Evolutionary conservation across 2,113 vertebrate genomes (phyloP).

Genomic region (Myiozetetes cayanensis): DNA sequence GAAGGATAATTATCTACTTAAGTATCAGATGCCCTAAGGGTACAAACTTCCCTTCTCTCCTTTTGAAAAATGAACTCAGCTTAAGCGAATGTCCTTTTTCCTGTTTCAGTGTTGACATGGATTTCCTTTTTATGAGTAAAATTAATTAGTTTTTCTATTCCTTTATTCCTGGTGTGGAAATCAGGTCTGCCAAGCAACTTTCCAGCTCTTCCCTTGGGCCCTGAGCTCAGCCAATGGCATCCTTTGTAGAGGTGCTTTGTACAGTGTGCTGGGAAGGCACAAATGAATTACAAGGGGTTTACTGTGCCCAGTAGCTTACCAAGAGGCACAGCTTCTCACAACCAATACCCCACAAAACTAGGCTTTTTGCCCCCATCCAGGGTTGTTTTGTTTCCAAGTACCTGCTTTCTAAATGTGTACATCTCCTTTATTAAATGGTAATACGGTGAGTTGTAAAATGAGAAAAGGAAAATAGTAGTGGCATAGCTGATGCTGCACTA

Average conservation of each 20-base stretch:
- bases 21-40: constrained; percentile 72
- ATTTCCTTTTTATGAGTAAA: constrained; percentile 68
- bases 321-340: constrained; percentile 11
- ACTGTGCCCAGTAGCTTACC: background rate
- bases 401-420: background rate
- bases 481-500: background rate
- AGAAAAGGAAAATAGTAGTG: background rate
- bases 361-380: background rate
- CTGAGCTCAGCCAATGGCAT: constrained; percentile 5
- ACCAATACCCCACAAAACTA: background rate
- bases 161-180: constrained; percentile 50
- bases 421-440: background rate
- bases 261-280: constrained; percentile 18
- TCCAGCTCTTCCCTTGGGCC: constrained; percentile 11
- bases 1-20: constrained; percentile 79
- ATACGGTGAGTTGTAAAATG: background rate
- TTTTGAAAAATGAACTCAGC: constrained; percentile 73
- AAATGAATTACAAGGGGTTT: constrained; percentile 43
- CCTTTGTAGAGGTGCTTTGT: constrained; percentile 8
- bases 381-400: background rate
- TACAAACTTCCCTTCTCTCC: constrained; percentile 61
- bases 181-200: constrained; percentile 28
- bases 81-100: constrained; percentile 68
- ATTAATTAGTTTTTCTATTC: constrained; percentile 64
- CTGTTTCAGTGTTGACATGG: constrained; percentile 66